Evolutionary conservation across 2,888 invertebrate species (phyloP), one percentile per base, ranked within the genome.

Genomic region (Drosophila anomalata): DNA sequence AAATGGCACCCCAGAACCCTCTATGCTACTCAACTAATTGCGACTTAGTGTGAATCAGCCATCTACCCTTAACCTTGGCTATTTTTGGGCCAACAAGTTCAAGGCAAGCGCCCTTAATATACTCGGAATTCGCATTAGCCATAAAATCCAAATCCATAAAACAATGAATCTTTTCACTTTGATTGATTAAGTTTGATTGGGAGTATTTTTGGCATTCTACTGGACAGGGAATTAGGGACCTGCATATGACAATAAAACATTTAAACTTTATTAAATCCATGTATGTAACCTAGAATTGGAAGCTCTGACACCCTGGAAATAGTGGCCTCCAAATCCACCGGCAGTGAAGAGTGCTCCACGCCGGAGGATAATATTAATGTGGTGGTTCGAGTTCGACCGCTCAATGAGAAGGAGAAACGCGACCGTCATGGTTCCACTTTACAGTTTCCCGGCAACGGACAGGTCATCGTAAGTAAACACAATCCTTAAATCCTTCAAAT

Each of bases 381-480:
- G 9, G 97, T 97, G 31, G 95, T 97, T 73, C 86, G 97, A 90
- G 97, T 97, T 0, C 94, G 98, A 17, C 98, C 98, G 0, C 92
- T 97, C 0, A 96, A 94, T 90, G 93, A 94, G 0, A 95, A 95
- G 89, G 97, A 98, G 92, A 93, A 93, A 20, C 94, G 94, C 66
- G 92, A 93, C 22, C 94, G 94, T 12, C 96, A 97, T 85, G 93
- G 94, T 3, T 93, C 94, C 76, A 94, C 96, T 52, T 93, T 96
- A 44, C 95, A 96, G 88, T 98, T 97, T 92, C 97, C 97, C 0
- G 97, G 97, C 48, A 96, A 96, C 89, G 97, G 98, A 0, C 97
- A 97, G 93, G 94, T 98, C 84, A 93, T 95, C 56, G 91, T 92
- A 79, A 74, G 88, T 71, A 14, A 22, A 6, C 22, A 5, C 1